A percentile compares a stretch with the other conserved stretches of the same genome.
phyloP scores from a whole-genome alignment of 1,140 invertebrate genomes.

The Trachymyrmex cornetzi region DNA sequence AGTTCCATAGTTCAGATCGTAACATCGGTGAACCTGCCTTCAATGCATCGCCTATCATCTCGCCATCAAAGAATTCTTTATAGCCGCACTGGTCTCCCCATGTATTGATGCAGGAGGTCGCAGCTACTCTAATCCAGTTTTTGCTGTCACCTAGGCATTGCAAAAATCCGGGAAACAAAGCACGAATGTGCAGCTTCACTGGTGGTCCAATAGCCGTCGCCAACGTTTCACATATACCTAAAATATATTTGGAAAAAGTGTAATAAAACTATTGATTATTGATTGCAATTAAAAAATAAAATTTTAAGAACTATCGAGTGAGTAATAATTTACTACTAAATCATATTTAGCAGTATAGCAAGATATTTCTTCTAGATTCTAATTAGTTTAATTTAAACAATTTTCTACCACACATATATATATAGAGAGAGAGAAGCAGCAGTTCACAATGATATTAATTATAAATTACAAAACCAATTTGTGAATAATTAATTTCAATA shows the following conservation, averaged over 20 bases:
- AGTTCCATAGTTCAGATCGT: constrained; percentile 93
- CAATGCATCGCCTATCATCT: constrained; percentile 95
- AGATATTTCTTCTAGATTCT: not conserved
- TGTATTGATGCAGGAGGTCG: constrained; percentile 93
- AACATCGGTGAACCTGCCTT: constrained; percentile 94
- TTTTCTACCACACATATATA: too few species aligned
- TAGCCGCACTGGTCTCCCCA: constrained; percentile 94
- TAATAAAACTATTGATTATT: constrained; percentile 2
- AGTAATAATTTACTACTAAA: too few species aligned
- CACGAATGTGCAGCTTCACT: constrained; percentile 92
- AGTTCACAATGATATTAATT: not conserved
- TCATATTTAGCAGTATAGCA: not conserved
- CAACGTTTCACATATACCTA: constrained; percentile 92
- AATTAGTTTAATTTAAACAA: too few species aligned
- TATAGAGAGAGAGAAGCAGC: too few species aligned
- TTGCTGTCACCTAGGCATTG: constrained; percentile 91
- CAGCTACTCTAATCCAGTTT: constrained; percentile 92
- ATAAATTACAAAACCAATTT: not conserved
- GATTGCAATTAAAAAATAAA: not conserved
- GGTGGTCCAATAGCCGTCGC: constrained; percentile 93
- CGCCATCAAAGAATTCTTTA: constrained; percentile 94
- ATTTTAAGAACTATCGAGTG: not conserved
- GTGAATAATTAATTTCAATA: not conserved
- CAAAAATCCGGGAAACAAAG: constrained; percentile 94
- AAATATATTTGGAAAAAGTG: not conserved